Evolutionary conservation across 2,888 invertebrate species (phyloP), one percentile per base, ranked within the genome.

Genomic region (Ormyrus pomaceus): DNA sequence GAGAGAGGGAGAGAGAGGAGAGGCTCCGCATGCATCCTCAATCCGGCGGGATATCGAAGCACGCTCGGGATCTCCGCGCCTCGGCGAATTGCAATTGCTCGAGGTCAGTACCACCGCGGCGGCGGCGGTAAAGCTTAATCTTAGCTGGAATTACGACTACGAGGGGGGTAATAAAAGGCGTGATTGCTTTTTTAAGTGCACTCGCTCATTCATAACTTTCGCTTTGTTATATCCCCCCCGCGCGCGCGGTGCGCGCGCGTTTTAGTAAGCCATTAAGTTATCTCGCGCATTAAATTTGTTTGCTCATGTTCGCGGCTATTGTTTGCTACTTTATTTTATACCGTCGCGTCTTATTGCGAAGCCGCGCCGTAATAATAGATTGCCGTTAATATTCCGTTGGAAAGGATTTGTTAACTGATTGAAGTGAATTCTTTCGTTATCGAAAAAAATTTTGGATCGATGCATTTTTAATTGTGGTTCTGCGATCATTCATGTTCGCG

Each of bases 51-150:
- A 71, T 34, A 34, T 71, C 71, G n/a, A 34, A 34, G 34, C 34
- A 51, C 71, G 59, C 13, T 46, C 69, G 69, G 11, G 7, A 11
- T 58, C 10, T 70, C 34, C 4, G 34, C 34, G 34, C 34, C 34
- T 34, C 34, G 34, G 34, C 19, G 3, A 13, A 9, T 13, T 58
- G 56, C 58, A 19, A 71, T 71, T 45, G 61, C 61, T 53, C 9
- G 61, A 51, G 71, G 71, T 51, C 61, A 71, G 34, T 34, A 34
- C 34, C 34, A 4, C 45, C 11, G 51, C 55, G 45, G 45, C 19
- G 7, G 10, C n/a, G 46, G 51, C 34, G 51, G 11, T n/a, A n/a
- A 53, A 34, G 50, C 71, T 71, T 71, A 71, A 71, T 51, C 61
- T 56, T 34, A 45, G 46, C 46, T 45, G 69, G 45, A n/a, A 56